Evolutionary conservation across 2,888 invertebrate species (phyloP).

Genomic region (Mycogona germanica): DNA sequence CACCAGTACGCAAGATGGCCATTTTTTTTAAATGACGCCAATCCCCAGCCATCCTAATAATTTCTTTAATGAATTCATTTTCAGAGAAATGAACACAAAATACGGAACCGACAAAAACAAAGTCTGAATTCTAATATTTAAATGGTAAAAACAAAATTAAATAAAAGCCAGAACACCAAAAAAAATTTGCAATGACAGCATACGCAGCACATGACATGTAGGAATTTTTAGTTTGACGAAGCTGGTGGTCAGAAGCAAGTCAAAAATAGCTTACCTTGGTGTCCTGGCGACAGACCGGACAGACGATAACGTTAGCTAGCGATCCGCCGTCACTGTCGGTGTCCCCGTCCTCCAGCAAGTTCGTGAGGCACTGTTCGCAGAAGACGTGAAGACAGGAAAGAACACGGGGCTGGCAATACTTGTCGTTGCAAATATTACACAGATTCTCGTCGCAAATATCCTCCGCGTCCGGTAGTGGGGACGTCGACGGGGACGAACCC

Average conservation of each 20-base stretch:
- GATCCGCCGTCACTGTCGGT: conserved; percentile 44
- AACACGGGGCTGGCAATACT: conserved; percentile 68
- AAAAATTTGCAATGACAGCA: too few relatives aligned
- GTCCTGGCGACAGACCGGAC: conserved; percentile 62
- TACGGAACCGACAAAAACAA: too few relatives aligned
- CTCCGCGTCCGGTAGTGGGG: conserved; percentile 11
- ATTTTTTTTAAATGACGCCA: too few relatives aligned
- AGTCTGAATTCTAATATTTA: too few relatives aligned
- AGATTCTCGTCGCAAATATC: conserved; percentile 17
- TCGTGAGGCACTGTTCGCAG: conserved; percentile 82
- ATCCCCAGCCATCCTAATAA: too few relatives aligned
- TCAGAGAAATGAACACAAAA: too few relatives aligned
- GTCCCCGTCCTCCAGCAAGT: conserved; percentile 45
- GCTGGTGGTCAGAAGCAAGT: neutral
- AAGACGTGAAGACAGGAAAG: conserved; percentile 90
- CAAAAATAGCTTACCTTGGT: conserved; percentile 48
- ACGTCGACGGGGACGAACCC: conserved; percentile 2
- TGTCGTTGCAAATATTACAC: conserved; percentile 32
- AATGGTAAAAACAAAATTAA: too few relatives aligned
- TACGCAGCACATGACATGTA: too few relatives aligned
- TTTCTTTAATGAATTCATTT: too few relatives aligned
- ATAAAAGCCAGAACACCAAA: too few relatives aligned
- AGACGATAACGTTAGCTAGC: conserved; percentile 30
- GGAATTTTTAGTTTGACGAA: neutral
- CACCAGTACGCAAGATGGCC: too few relatives aligned